Evolutionary conservation across 2,113 vertebrate genomes (phyloP), one percentile per base, ranked within the genome.

Genomic region (Ctenodactylus gundi): DNA sequence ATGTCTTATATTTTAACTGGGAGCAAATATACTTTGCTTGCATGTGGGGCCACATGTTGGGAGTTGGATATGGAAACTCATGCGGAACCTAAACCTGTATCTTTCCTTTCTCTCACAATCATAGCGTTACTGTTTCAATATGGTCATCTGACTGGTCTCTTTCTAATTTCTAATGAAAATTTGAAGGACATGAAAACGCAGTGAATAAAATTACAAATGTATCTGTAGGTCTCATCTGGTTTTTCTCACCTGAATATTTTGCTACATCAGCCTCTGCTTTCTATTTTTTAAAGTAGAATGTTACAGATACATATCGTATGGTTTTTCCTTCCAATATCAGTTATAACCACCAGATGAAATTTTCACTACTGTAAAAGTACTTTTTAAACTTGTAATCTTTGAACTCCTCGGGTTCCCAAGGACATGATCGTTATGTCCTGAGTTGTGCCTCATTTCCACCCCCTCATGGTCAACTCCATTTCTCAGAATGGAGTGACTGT

Each of bases 251-350:
- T 85, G 53, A 84, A 34, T 58, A 44, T 83, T 76, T 93, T 81
- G 31, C 25, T 2, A 23, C 2, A 72, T 90, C 60, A 60, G 2
- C 34, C 73, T 64, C 49, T 17, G 31, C 68, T 78, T 1, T 15
- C 49, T 62, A 75, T 77, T 36, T 94, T 85, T 36, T 70, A 57
- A 76, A 89, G 75, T 46, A 92, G 70, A 60, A 46, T 86, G 3
- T 49, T 36, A 36, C 11, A 68, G 7, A 51, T 41, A 62, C 1
- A 49, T 15, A 82, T 31, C 6, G 15, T 0, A 14, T 53, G 73
- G 51, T 34, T 75, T 86, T 73, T 46, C 44, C 34, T 4, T 93
- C 62, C 39, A 62, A 11, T 14, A 11, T 60, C 9, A 46, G 9
- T 7, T 9, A 1, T 70, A 65, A 73, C 25, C 17, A 29, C 6